Base-by-base conservation (phyloP, 2,888 invertebrate species). In the Noctua janthina region DNA sequence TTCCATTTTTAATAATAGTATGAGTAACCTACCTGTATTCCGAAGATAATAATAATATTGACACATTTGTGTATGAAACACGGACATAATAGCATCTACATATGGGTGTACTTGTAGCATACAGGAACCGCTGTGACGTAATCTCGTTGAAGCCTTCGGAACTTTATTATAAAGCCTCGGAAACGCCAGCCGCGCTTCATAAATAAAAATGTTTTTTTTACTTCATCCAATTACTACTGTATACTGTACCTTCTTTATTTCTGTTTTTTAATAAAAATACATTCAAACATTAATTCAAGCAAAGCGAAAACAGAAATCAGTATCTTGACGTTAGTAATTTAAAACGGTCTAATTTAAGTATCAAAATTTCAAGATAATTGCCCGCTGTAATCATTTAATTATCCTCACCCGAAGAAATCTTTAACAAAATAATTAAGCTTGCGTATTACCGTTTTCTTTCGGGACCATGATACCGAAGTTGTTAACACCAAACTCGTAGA, bases 361-460 rank as follows among this genome's bases (percentile, higher is more conserved):
- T 81, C 43, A 75, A 78, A 78, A 74, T 68, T 46, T 13, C 20
- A 59, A 67, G 23, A 59, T 15, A 67, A 80, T 56, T 74, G n/a
- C 29, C 10, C 49, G 20, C 29, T 69, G 54, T 74, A 80, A 83
- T 76, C 75, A 77, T 79, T 82, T 15, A 82, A 89, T 82, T 84
- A 84, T 66, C 39, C n/a, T 46, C 82, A 68, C 83, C 72, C 11
- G 81, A 88, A 86, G 78, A 81, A 88, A 78, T 81, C 73, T 81
- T 71, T 64, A 84, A 81, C 84, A 82, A 88, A 83, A 78, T 86
- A 84, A 87, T 88, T 85, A 83, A 79, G 66, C 74, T 39, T 56
- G 67, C 77, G 74, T 72, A 85, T 84, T 82, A 88, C 74, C 78
- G 76, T 87, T 84, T 84, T 82, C 73, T 77, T 86, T 82, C 6